phyloP scores from a whole-genome alignment of 2,113 vertebrate species.

The Tautogolabrus adspersus region DNA sequence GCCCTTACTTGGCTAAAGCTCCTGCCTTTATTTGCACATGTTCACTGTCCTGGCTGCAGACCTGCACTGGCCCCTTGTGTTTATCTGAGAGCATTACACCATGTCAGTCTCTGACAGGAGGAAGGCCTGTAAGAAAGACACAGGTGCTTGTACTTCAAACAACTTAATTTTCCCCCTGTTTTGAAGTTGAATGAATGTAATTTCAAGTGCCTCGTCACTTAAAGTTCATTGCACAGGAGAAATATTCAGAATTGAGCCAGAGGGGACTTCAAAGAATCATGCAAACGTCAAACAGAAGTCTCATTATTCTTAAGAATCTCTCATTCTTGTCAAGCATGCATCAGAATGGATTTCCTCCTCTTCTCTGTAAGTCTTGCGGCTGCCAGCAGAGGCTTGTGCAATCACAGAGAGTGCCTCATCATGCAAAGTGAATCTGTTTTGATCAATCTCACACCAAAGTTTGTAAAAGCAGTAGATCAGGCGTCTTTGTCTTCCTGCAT shows the following conservation, averaged over 20 bases:
- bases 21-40: background rate
- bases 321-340: background rate
- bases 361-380: background rate
- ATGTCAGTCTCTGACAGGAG: background rate
- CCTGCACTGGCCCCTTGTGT: conserved; percentile 73
- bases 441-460: conserved; percentile 4
- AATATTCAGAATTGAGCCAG: background rate
- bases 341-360: background rate
- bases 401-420: background rate
- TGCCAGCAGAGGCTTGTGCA: background rate
- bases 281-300: background rate
- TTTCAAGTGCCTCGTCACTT: background rate
- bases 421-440: conserved; percentile 9
- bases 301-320: background rate
- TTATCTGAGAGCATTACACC: conserved; percentile 56
- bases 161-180: no score
- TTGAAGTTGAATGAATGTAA: no score
- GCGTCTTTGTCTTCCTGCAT: background rate
- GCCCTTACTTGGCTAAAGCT: conserved; percentile 66
- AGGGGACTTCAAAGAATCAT: conserved; percentile 4
- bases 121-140: background rate
- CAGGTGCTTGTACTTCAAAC: background rate
- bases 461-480: background rate
- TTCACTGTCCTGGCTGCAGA: conserved; percentile 10
- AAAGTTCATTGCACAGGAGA: background rate